Evolutionary conservation across 2,113 vertebrate genomes (phyloP).

Genomic region (Ailuropoda melanoleuca): DNA sequence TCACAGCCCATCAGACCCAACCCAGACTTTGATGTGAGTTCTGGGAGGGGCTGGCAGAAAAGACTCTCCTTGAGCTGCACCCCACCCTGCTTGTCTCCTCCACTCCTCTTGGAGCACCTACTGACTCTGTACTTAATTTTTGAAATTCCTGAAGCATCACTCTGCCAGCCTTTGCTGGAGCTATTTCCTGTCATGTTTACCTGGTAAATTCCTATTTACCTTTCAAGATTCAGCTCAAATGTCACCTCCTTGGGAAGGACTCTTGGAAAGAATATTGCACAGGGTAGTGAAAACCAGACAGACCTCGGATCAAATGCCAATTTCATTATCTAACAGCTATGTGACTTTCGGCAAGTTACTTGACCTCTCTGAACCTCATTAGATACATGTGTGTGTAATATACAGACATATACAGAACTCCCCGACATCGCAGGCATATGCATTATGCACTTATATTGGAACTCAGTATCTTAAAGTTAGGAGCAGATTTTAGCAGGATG

Average conservation of each 20-base stretch:
- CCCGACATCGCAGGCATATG: too few relatives aligned
- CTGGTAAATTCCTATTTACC: background rate
- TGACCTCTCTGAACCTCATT: background rate
- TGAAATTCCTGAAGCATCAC: background rate
- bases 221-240: background rate
- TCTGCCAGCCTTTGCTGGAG: background rate
- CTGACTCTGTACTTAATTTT: background rate
- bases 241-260: background rate
- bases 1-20: background rate
- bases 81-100: background rate
- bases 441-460: fast-evolving
- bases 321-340: background rate
- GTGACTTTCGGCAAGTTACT: background rate
- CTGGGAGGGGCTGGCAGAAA: background rate
- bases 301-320: background rate
- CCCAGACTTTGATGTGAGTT: background rate
- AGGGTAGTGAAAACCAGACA: background rate
- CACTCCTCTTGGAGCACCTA: background rate
- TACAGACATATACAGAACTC: background rate
- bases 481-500: background rate
- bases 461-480: background rate
- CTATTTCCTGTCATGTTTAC: background rate
- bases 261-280: background rate
- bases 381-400: background rate
- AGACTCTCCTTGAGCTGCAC: background rate